Conservation (phyloP, 1,140 invertebrate genomes). For the Colletes gigas region DNA sequence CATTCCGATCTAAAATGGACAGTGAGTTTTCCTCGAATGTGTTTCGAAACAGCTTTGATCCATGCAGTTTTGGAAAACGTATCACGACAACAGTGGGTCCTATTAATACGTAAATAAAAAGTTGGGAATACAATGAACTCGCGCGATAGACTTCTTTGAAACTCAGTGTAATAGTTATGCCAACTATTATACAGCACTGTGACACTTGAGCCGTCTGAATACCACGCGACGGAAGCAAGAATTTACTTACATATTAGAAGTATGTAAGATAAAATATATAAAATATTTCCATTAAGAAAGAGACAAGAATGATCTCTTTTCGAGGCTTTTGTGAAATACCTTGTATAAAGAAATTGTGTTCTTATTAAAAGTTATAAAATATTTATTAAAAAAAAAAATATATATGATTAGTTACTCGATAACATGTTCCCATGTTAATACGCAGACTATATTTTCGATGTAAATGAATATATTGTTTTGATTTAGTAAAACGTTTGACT, state of each 20-base stretch:
- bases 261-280: constrained; percentile 44
- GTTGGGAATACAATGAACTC: constrained; percentile 32
- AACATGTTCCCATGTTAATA: constrained; percentile 32
- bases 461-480: constrained; percentile 43
- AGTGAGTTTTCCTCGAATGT: constrained; percentile 59
- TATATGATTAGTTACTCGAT: constrained; percentile 19
- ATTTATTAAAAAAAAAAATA: constrained; percentile 38
- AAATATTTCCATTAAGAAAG: constrained; percentile 63
- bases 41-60: constrained; percentile 50
- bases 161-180: constrained; percentile 36
- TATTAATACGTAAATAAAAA: constrained; percentile 6
- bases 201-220: constrained; percentile 16
- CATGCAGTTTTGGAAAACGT: constrained; percentile 24
- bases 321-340: constrained; percentile 59
- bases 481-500: constrained; percentile 45
- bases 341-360: constrained; percentile 63
- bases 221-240: constrained; percentile 2
- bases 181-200: constrained; percentile 24
- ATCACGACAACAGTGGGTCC: constrained; percentile 40
- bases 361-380: constrained; percentile 63
- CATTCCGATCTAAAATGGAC: constrained; percentile 60
- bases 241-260: constrained; percentile 25
- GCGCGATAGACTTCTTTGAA: constrained; percentile 35
- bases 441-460: constrained; percentile 39
- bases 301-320: constrained; percentile 63